Evolutionary conservation across 2,113 vertebrate genomes (phyloP), one percentile per base, ranked within the genome.

Genomic region (Melanocharis versteri): DNA sequence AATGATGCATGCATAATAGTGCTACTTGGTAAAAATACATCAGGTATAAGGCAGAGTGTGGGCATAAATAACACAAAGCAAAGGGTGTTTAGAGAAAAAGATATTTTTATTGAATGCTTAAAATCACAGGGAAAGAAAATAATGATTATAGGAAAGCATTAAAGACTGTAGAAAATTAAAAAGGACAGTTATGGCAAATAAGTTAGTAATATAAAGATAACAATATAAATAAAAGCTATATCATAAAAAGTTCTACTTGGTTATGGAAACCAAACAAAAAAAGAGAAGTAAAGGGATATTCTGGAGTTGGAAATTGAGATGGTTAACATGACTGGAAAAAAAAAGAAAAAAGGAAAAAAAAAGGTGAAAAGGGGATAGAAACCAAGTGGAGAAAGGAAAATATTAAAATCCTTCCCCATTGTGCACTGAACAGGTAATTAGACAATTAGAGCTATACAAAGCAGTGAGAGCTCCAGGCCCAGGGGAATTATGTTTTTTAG

Each of bases 171-270:
- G 79, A 58, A 96, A 93, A 83, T 90, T 71, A 95, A 53, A 80
- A 78, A 79, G 39, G 35, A 89, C 1, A 1, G 9, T n/a, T 62
- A 21, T 1, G 13, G 47, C 20, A 39, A 97, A 96, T 48, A 28
- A 58, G 16, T 14, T 83, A 94, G 61, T 70, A 82, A 83, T 68
- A 87, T 70, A 93, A 96, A 96, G 23, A 76, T 58, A 90, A 78
- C 4, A 64, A 47, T 37, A 93, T 30, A 95, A 94, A 77, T 57
- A 39, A 73, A 75, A 45, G n/a, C 76, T 54, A 71, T 20, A 62
- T 18, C 37, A 13, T 42, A 65, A 81, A 87, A 87, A 19, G 15
- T 65, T 80, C 89, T 90, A 61, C 66, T 96, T 88, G 37, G 10
- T 27, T 54, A 53, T 5, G 9, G 42, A 82, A 90, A 70, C 16